Evolutionary conservation across 2,113 vertebrate genomes (phyloP), one percentile per base, ranked within the genome.

Genomic region (Esox niger): DNA sequence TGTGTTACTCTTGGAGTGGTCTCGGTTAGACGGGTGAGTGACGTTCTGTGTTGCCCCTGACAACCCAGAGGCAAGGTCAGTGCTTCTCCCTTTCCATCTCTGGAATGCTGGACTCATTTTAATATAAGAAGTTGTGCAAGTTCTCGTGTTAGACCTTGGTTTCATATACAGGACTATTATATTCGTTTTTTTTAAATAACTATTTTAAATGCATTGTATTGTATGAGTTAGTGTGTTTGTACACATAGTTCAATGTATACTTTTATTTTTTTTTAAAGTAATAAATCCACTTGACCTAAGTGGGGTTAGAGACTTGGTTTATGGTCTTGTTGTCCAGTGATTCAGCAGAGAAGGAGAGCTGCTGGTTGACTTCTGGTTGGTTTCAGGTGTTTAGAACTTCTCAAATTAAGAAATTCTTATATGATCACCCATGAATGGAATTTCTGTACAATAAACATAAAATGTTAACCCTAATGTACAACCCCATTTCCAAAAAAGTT

Each of bases 281-380:
- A 25, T 54, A 1, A 21, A 23, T 54, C 2, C 2, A 2, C 15
- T n/a, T 54, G 0, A 21, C 9, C 2, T 0, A 6, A 21, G 49
- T 54, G 49, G 6, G 20, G 8, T n/a, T 1, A n/a, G 6, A 21
- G 49, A 21, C 20, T 23, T 17, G 6, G 49, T 54, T 25, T 25
- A n/a, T 54, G 49, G 23, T 25, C 49, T n/a, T 1, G 49, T 54
- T 17, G 23, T 31, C 21, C 64, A 64, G 71, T 75, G 62, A 59
- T 56, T 35, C 32, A 58, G 52, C 29, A 71, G 46, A n/a, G 67
- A 29, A 72, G 57, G 30, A 43, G 25, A 57, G 46, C 35, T 25
- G 26, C 49, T 33, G 46, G 58, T 43, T 46, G 70, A 23, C 64
- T 21, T 47, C 7, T 47, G 35, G 61, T 32, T 47, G 57, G 57